A percentile compares a stretch with the other conserved stretches of the same genome.
phyloP scores from a whole-genome alignment of 2,888 invertebrate species.

The Lysandra bellargus region DNA sequence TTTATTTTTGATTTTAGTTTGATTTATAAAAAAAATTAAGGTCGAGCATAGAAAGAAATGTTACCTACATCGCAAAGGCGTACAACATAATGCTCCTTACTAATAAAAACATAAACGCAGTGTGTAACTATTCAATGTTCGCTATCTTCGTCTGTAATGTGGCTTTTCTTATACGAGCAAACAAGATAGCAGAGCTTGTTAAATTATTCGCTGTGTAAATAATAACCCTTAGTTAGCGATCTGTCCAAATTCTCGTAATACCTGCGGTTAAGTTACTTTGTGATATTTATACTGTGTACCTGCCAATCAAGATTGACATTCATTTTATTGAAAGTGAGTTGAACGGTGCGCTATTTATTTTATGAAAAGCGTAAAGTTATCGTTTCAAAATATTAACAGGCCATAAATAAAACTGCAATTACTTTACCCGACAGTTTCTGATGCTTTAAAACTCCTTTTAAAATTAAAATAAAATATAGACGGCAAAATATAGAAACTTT shows the following conservation, averaged over 20 bases:
- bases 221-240: too few species aligned
- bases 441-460: not conserved
- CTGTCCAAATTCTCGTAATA: too few species aligned
- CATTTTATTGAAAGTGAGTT: not conserved
- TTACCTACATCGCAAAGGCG: too few species aligned
- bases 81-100: too few species aligned
- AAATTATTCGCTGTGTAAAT: too few species aligned
- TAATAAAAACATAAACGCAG: too few species aligned
- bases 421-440: not conserved
- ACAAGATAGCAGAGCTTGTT: too few species aligned
- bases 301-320: conserved; percentile 6
- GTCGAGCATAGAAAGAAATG: too few species aligned
- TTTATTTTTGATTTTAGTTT: not conserved
- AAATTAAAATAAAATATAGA: not conserved
- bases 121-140: too few species aligned
- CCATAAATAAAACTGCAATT: not conserved
- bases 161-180: too few species aligned
- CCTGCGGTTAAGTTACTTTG: not conserved
- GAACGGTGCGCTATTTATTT: not conserved
- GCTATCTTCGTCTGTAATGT: too few species aligned
- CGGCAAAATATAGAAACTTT: too few species aligned
- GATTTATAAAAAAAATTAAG: not conserved
- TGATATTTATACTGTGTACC: not conserved
- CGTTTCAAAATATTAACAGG: conserved; percentile 1
- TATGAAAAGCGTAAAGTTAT: conserved; percentile 12